phyloP scores from a whole-genome alignment of 35 echinoderm and acorn worm species.

The Apostichopus californicus region DNA sequence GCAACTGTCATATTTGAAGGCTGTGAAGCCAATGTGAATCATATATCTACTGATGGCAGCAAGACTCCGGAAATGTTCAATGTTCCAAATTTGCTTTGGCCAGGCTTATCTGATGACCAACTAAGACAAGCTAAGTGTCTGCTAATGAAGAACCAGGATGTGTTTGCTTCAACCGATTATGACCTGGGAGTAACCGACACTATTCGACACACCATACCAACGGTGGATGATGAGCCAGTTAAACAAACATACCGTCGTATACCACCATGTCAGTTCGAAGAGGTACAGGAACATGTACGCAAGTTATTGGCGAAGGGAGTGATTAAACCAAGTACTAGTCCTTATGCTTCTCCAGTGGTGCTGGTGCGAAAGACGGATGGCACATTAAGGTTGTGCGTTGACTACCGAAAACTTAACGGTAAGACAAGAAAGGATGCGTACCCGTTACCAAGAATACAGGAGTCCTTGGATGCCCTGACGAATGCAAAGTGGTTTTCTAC shows the following conservation, averaged over 20 bases:
- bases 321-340: slow-evolving; percentile 32
- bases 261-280: slow-evolving; percentile 41
- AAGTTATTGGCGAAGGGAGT: slow-evolving; percentile 41
- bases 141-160: neutral
- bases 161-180: slow-evolving; percentile 24
- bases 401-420: slow-evolving; percentile 44
- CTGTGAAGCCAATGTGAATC: neutral
- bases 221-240: slow-evolving; percentile 16
- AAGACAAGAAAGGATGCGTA: slow-evolving; percentile 50
- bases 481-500: slow-evolving; percentile 42
- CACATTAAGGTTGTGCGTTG: slow-evolving; percentile 49
- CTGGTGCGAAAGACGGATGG: slow-evolving; percentile 46
- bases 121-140: neutral
- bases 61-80: no score
- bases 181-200: neutral
- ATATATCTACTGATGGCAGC: neutral
- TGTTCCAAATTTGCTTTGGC: neutral
- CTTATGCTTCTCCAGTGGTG: neutral
- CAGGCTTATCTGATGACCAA: neutral
- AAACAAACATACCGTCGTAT: slow-evolving; percentile 19
- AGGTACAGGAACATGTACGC: slow-evolving; percentile 30
- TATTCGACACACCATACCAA: slow-evolving; percentile 10
- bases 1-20: neutral
- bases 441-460: slow-evolving; percentile 44
- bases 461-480: slow-evolving; percentile 43